Conservation (phyloP, 2,797 vertebrate species). For the Pempheris klunzingeri region DNA sequence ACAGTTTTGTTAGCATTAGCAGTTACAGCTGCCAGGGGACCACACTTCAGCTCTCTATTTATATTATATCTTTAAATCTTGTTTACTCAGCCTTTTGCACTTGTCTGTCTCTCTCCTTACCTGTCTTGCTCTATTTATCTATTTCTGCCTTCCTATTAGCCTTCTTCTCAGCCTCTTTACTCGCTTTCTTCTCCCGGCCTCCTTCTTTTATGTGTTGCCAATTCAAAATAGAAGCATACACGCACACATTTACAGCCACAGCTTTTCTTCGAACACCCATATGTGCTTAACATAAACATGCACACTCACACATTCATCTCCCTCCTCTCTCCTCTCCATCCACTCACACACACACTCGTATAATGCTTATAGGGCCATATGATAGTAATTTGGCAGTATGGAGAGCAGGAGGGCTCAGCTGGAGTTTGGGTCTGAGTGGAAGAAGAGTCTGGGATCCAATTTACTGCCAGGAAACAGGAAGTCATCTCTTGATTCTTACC, state of each 20-base stretch:
- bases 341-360: conserved; percentile 29
- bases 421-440: conserved; percentile 41
- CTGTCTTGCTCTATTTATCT: conserved; percentile 32
- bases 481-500: conserved; percentile 22
- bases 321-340: conserved; percentile 21
- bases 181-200: conserved; percentile 4
- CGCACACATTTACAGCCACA: conserved; percentile 44
- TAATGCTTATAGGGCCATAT: conserved; percentile 49
- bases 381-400: conserved; percentile 62
- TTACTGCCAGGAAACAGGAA: conserved; percentile 56
- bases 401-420: conserved; percentile 51
- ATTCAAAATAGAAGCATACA: conserved; percentile 41
- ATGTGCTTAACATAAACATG: conserved; percentile 51
- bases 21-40: conserved; percentile 16
- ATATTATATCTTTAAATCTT: conserved; percentile 26
- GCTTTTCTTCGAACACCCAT: conserved; percentile 64
- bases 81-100: conserved; percentile 36
- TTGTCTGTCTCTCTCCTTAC: conserved; percentile 16
- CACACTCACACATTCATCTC: conserved; percentile 23
- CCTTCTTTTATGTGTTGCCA: conserved; percentile 28
- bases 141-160: conserved; percentile 15
- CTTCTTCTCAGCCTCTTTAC: background rate
- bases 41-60: background rate
- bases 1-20: conserved; percentile 17
- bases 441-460: conserved; percentile 43